These are phyloP conservation scores for Gastracanthus pulcherrimus DNA, from an alignment of 2,888 invertebrate genomes.

Conservation along the genomic window DNA sequence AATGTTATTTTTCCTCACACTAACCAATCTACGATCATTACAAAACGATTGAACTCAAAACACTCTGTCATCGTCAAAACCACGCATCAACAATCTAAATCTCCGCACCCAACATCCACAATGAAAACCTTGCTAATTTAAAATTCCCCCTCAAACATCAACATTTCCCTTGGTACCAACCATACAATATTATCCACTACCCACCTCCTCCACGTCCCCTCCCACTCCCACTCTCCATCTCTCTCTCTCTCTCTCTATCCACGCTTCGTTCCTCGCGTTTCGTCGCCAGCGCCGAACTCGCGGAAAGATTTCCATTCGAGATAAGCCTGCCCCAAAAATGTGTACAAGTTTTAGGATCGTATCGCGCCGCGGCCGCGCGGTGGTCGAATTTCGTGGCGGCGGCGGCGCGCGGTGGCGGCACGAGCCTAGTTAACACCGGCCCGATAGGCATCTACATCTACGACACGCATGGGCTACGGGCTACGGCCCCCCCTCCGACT, in stretches of 20 bases:
- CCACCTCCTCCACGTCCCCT: neutral
- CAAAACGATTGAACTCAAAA: neutral
- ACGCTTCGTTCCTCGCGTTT: neutral
- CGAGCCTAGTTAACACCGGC: slow-evolving; percentile 67
- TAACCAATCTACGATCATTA: too few relatives aligned
- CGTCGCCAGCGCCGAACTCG: slow-evolving; percentile 15
- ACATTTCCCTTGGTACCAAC: neutral
- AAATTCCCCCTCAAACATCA: neutral
- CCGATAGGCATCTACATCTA: slow-evolving; percentile 69
- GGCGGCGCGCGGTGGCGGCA: neutral
- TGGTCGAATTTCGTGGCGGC: slow-evolving; percentile 49
- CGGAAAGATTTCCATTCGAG: slow-evolving; percentile 45
- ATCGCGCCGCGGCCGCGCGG: slow-evolving; percentile 39
- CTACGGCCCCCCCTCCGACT: slow-evolving; percentile 20
- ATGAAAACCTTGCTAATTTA: too few relatives aligned
- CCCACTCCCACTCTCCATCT: neutral
- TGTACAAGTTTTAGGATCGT: slow-evolving; percentile 47
- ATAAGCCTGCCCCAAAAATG: slow-evolving; percentile 43
- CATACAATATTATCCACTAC: neutral
- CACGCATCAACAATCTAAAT: neutral
- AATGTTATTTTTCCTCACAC: too few relatives aligned
- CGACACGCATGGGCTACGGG: too few relatives aligned
- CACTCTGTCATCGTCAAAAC: neutral
- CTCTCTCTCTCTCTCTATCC: neutral
- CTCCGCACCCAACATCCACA: too few relatives aligned